These are phyloP conservation scores for Mercenaria mercenaria DNA, from an alignment of 1,140 invertebrate species.

Conservation along the genomic window DNA sequence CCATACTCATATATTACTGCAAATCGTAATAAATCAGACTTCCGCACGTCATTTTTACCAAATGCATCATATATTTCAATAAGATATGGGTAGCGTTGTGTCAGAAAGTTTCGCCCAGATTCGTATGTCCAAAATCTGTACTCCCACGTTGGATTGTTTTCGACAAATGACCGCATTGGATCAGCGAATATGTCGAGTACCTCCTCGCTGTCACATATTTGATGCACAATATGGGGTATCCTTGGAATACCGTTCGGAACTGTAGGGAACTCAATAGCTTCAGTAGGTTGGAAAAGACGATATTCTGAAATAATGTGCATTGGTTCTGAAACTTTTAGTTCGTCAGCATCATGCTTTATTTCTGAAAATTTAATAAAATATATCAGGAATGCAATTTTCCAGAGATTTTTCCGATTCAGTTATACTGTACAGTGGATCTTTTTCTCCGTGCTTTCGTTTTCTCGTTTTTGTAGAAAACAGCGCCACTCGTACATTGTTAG, in stretches of 20 bases:
- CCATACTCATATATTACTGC: conserved; percentile 79
- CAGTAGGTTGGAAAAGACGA: background rate
- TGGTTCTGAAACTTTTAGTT: background rate
- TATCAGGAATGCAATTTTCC: no score
- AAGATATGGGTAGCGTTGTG: background rate
- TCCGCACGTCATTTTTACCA: background rate
- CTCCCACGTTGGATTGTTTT: conserved; percentile 18
- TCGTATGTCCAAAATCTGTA: conserved; percentile 38
- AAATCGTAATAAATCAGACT: conserved; percentile 76
- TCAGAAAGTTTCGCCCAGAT: background rate
- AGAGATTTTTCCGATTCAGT: no score
- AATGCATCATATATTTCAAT: background rate
- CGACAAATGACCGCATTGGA: background rate
- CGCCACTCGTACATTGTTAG: no score
- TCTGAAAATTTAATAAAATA: no score
- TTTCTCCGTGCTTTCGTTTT: no score
- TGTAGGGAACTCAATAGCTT: conserved; percentile 2
- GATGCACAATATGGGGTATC: conserved; percentile 43
- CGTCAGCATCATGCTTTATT: no score
- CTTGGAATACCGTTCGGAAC: background rate
- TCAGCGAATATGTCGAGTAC: background rate
- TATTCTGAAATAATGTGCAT: background rate
- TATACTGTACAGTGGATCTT: no score
- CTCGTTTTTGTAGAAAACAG: no score
- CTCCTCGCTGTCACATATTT: background rate